Percentiles rank a stretch among this genome's conserved stretches.
These are phyloP conservation scores for Tiliacea citrago DNA, from an alignment of 2,888 invertebrate species.

Conservation along the genomic window DNA sequence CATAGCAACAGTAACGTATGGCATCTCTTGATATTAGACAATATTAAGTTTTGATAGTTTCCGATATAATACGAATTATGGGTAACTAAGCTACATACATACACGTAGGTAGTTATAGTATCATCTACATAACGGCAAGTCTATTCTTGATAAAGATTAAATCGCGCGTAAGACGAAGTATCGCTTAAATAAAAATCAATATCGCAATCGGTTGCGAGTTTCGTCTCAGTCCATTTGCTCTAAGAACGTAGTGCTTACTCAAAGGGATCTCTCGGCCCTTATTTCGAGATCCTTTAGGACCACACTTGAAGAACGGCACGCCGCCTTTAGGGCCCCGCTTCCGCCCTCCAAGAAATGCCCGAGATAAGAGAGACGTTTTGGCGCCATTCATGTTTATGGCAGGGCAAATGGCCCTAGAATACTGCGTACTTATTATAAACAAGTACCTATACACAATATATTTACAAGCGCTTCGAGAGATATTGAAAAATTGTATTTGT, in stretches of 20 bases:
- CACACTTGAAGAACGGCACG: slow-evolving; percentile 87
- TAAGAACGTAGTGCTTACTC: slow-evolving; percentile 86
- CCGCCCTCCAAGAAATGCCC: slow-evolving; percentile 89
- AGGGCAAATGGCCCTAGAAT: slow-evolving; percentile 89
- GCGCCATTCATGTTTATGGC: slow-evolving; percentile 90
- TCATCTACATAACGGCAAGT: slow-evolving; percentile 29
- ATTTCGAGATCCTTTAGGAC: slow-evolving; percentile 89
- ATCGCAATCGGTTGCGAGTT: slow-evolving; percentile 86
- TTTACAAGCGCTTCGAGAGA: slow-evolving; percentile 71
- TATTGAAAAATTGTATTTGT: slow-evolving; percentile 73
- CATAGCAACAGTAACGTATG: slow-evolving; percentile 11
- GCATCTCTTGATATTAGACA: slow-evolving; percentile 12
- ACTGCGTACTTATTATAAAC: slow-evolving; percentile 89
- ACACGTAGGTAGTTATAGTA: slow-evolving; percentile 7
- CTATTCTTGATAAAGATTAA: slow-evolving; percentile 76
- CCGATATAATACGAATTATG: slow-evolving; percentile 5
- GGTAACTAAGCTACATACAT: slow-evolving; percentile 13
- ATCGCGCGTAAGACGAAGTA: slow-evolving; percentile 70
- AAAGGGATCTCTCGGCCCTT: slow-evolving; percentile 87
- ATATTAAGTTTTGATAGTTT: not conserved
- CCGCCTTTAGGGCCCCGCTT: slow-evolving; percentile 86
- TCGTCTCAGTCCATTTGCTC: slow-evolving; percentile 89
- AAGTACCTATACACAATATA: slow-evolving; percentile 81
- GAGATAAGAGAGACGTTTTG: slow-evolving; percentile 91
- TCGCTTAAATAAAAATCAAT: slow-evolving; percentile 89